Percentiles rank a stretch among this genome's conserved stretches.
Conservation (phyloP, 2,113 vertebrate genomes). For the Tachysurus vachellii region DNA sequence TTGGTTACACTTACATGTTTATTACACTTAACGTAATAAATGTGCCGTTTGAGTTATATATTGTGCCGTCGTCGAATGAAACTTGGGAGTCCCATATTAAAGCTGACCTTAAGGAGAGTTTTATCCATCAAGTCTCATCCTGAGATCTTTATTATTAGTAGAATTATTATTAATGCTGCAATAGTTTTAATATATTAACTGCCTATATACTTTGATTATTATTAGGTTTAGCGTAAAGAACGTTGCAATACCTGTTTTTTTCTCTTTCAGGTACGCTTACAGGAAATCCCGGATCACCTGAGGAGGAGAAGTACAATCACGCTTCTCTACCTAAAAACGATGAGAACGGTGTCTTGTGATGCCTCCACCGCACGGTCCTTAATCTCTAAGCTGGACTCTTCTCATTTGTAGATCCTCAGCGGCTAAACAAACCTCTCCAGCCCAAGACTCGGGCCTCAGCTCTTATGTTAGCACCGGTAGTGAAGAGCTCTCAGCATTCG, state of each 20-base stretch:
- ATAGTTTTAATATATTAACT: too few species aligned
- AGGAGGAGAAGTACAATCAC: not conserved
- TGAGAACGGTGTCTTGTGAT: not conserved
- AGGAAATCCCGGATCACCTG: not conserved
- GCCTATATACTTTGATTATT: too few species aligned
- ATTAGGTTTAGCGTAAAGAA: not conserved
- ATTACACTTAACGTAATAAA: not conserved
- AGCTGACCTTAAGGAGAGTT: not conserved
- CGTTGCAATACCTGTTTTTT: not conserved
- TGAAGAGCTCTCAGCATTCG: not conserved
- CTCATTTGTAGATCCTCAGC: not conserved
- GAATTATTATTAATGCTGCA: too few species aligned
- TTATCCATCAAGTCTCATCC: not conserved
- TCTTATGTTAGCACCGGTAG: not conserved
- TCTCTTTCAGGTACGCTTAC: not conserved
- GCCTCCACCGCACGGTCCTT: not conserved
- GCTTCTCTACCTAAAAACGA: not conserved
- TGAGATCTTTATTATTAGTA: too few species aligned
- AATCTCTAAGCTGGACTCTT: not conserved
- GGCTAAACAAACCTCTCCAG: not conserved
- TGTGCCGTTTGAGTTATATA: not conserved
- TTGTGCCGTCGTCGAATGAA: not conserved
- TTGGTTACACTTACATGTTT: not conserved
- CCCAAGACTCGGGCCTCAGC: not conserved
- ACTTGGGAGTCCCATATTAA: not conserved